Conservation (phyloP, 1,140 invertebrate species). For the Drosophila pandora region DNA sequence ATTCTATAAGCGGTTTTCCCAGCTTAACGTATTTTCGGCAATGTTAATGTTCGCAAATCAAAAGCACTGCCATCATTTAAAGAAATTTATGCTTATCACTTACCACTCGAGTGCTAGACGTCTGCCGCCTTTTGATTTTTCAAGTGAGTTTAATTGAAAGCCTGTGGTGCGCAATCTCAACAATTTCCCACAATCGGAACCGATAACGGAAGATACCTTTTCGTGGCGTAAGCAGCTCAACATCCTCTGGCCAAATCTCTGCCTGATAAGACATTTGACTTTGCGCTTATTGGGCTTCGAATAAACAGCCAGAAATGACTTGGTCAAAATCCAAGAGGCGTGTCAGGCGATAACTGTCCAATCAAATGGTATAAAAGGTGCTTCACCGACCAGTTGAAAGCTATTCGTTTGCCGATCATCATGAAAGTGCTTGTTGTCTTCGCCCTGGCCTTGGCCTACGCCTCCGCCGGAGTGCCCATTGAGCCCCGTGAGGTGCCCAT, state of each 20-base stretch:
- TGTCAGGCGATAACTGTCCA: slow-evolving; percentile 18
- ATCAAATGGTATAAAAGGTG: slow-evolving; percentile 40
- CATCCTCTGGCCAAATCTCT: slow-evolving; percentile 13
- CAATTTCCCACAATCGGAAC: slow-evolving; percentile 11
- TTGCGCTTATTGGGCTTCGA: slow-evolving; percentile 2
- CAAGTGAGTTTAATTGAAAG: slow-evolving; percentile 49
- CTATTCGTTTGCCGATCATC: slow-evolving; percentile 63
- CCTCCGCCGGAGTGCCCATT: slow-evolving; percentile 64
- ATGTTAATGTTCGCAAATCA: slow-evolving; percentile 1
- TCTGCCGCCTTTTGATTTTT: slow-evolving; percentile 15
- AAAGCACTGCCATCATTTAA: slow-evolving; percentile 21
- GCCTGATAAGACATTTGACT: slow-evolving; percentile 16
- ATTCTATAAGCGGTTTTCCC: slow-evolving; percentile 13
- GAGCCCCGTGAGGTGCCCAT: slow-evolving; percentile 6
- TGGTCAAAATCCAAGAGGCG: slow-evolving; percentile 23
- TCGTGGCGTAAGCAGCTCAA: slow-evolving; percentile 11
- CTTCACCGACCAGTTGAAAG: not conserved
- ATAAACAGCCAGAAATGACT: slow-evolving; percentile 29
- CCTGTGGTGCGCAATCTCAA: slow-evolving; percentile 42
- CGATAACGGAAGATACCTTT: slow-evolving; percentile 34
- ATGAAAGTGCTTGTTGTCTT: slow-evolving; percentile 77
- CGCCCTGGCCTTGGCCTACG: slow-evolving; percentile 66
- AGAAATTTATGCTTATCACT: slow-evolving; percentile 35
- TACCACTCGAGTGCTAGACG: slow-evolving; percentile 25
- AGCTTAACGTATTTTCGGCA: slow-evolving; percentile 11